Conservation (phyloP, 2,797 vertebrate genomes). For the Sebastes oblongus region DNA sequence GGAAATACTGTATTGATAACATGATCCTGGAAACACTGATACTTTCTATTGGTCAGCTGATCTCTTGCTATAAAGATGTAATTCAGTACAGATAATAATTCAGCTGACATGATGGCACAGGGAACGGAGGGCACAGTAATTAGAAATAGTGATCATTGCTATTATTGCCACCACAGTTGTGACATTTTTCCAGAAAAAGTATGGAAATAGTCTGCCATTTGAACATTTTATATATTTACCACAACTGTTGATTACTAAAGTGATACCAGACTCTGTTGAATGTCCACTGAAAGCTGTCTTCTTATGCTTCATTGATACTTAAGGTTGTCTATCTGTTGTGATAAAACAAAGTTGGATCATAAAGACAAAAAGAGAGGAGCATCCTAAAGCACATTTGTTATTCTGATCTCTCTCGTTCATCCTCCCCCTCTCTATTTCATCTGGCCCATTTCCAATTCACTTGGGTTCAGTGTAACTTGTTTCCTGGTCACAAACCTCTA, state of each 20-base stretch:
- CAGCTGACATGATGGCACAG: constrained; percentile 7
- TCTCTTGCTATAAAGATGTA: constrained; percentile 43
- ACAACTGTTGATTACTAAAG: not conserved
- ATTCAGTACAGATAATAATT: constrained; percentile 26
- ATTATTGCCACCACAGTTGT: not conserved
- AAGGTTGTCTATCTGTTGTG: not conserved
- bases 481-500: constrained; percentile 36
- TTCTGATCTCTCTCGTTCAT: constrained; percentile 30
- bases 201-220: not conserved
- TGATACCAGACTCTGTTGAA: not conserved
- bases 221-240: not conserved
- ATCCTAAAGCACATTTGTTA: not conserved
- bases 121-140: not conserved
- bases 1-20: constrained; percentile 62
- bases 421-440: constrained; percentile 23
- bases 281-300: not conserved
- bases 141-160: constrained; percentile 36
- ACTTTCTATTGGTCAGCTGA: constrained; percentile 54
- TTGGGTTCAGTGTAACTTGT: constrained; percentile 18
- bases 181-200: not conserved
- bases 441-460: constrained; percentile 32
- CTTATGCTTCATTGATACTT: not conserved
- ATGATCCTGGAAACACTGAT: constrained; percentile 52
- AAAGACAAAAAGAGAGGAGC: not conserved
- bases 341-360: constrained; percentile 16